Base-by-base conservation (phyloP, 1,140 invertebrate species). In the Drosophila pruinosa region DNA sequence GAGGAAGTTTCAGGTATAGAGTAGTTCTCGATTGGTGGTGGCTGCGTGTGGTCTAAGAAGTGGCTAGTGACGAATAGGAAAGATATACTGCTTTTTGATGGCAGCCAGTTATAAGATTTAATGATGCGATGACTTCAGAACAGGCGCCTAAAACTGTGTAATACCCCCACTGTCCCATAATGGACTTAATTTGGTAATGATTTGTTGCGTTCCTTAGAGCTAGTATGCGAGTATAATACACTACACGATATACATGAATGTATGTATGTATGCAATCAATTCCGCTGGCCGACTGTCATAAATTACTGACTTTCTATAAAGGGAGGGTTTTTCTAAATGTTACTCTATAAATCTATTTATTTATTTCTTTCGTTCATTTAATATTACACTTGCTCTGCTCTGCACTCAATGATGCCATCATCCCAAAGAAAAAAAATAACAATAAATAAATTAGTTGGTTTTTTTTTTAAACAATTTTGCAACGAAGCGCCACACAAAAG, bases 381-480 rank as follows among this genome's bases (percentile, higher is more conserved):
- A 65, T 57, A 61, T 67, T 73, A 64, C 58, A 50, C 43, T 75
- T 86, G 72, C 70, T 76, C 77, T 85, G 73, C 57, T 86, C 58
- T 68, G 73, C 65, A 74, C 67, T 77, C 71, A 82, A 82, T 86
- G 69, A 86, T 77, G 45, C 57, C 67, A 78, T 86, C 78, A 82
- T 86, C 83, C 83, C 81, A 85, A 45, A 59, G 63, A 14, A 47
- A 19, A 65, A 19, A 57, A 26, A 24, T 31, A 52, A 72, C 62
- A 48, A 14, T 50, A 38, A 57, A 58, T 21, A 4, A 36, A 38
- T 17, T 26, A 24, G 5, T 41, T 56, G 8, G 4, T 72, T 57
- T 45, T 52, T 54, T 10, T 2, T 72, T 59, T 34, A 50, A 69
- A 76, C 57, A 64, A 65, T 83, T 41, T 75, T 75, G 75, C 75